Conservation (phyloP, 2,113 vertebrate species). For the Lasiurus borealis region DNA sequence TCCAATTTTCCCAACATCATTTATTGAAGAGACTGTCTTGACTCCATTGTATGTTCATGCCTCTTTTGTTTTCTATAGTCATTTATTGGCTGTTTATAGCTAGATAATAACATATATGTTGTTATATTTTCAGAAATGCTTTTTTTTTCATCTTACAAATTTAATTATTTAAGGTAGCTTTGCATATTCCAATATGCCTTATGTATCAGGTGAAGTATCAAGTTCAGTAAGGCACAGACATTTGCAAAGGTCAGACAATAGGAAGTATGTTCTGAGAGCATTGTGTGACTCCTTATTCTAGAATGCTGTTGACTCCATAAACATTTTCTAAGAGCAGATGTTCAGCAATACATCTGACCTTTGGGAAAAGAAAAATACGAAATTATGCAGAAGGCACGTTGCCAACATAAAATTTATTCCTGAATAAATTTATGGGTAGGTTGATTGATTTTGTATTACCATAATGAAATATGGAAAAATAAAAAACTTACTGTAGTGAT, state of each 20-base stretch:
- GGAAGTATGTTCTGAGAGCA: neutral
- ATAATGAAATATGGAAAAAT: conserved; percentile 35
- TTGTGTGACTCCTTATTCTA: neutral
- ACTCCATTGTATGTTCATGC: too few species aligned
- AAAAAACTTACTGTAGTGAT: conserved; percentile 25
- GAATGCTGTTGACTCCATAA: conserved; percentile 31
- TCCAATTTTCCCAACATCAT: too few species aligned
- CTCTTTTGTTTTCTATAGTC: neutral
- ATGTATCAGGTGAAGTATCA: neutral
- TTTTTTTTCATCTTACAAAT: conserved; percentile 24
- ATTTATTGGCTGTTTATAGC: neutral
- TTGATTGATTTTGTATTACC: conserved; percentile 58
- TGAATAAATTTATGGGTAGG: conserved; percentile 57
- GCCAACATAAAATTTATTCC: conserved; percentile 50
- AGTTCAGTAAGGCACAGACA: neutral
- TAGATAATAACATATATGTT: neutral
- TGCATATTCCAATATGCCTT: conserved; percentile 13
- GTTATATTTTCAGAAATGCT: conserved; percentile 38
- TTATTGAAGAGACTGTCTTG: too few species aligned
- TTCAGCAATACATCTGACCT: conserved; percentile 60
- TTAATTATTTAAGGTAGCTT: conserved; percentile 31
- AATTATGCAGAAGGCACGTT: conserved; percentile 64
- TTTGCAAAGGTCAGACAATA: neutral
- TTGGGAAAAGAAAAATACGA: conserved; percentile 68
- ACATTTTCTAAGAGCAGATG: conserved; percentile 64